Percentiles rank a stretch among this genome's conserved stretches.
phyloP scores from a whole-genome alignment of 1,140 invertebrate species.

The Copidosoma floridanum region DNA sequence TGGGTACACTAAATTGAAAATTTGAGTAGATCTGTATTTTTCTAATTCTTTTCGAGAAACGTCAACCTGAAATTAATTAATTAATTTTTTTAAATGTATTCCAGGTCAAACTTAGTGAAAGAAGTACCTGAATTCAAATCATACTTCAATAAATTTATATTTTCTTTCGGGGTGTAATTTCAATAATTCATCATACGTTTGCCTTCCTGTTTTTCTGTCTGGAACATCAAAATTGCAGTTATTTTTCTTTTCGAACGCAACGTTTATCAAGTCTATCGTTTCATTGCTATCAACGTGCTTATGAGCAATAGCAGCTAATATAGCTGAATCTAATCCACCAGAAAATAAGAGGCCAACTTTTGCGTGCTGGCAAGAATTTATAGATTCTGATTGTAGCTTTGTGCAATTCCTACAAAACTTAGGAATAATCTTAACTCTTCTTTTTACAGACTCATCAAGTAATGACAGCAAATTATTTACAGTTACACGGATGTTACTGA shows the following conservation, averaged over 20 bases:
- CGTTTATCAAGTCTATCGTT: constrained; percentile 92
- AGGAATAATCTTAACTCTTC: constrained; percentile 65
- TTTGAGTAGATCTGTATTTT: constrained; percentile 48
- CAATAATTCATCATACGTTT: constrained; percentile 73
- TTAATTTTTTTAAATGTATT: constrained; percentile 5
- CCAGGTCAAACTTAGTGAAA: constrained; percentile 30
- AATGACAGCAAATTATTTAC: constrained; percentile 57
- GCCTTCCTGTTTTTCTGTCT: constrained; percentile 75
- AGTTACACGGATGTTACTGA: constrained; percentile 50
- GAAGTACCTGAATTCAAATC: too few species aligned
- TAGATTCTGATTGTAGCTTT: constrained; percentile 31
- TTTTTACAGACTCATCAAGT: constrained; percentile 64
- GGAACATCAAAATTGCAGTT: constrained; percentile 67
- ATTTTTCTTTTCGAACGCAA: constrained; percentile 77
- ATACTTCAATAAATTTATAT: constrained; percentile 72
- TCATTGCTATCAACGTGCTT: constrained; percentile 67
- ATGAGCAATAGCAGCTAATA: constrained; percentile 79
- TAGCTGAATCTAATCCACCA: constrained; percentile 91
- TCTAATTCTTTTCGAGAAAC: constrained; percentile 70
- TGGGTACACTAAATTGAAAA: constrained; percentile 79
- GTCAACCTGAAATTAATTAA: constrained; percentile 65
- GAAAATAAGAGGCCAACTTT: constrained; percentile 89
- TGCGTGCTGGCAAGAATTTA: constrained; percentile 63
- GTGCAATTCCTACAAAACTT: constrained; percentile 67
- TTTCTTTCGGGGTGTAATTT: constrained; percentile 66